Evolutionary conservation across 2,797 vertebrate species (phyloP).

Genomic region (Salarias fasciatus): DNA sequence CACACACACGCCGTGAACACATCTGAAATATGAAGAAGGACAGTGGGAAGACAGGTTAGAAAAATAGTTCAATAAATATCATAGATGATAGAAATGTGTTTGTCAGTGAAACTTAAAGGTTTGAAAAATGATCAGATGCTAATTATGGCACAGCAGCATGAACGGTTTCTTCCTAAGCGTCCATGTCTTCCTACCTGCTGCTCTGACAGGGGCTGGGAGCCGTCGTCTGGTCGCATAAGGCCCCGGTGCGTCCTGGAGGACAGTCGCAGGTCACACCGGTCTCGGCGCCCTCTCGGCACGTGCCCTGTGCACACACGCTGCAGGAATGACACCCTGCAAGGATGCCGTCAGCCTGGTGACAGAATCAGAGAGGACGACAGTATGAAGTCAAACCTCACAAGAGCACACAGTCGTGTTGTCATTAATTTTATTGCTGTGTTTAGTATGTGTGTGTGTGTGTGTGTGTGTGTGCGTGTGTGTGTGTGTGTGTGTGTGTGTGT

Average conservation of each 20-base stretch:
- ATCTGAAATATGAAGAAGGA: slow-evolving; percentile 77
- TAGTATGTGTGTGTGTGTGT: no score
- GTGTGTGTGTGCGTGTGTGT: no score
- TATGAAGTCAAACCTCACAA: no score
- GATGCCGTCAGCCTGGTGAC: slow-evolving; percentile 82
- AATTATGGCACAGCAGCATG: background rate
- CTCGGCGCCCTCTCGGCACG: slow-evolving; percentile 90
- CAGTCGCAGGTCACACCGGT: slow-evolving; percentile 93
- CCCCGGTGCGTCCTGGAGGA: slow-evolving; percentile 88
- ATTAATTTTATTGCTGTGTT: no score
- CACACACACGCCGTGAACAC: slow-evolving; percentile 88
- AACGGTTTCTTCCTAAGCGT: background rate
- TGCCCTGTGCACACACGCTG: slow-evolving; percentile 91
- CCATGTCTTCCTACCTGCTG: slow-evolving; percentile 83
- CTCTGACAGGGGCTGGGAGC: slow-evolving; percentile 84
- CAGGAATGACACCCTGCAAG: slow-evolving; percentile 94
- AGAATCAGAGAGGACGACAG: background rate
- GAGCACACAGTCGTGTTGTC: no score
- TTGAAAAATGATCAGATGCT: no score
- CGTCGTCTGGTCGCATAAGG: slow-evolving; percentile 89
- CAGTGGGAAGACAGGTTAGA: background rate
- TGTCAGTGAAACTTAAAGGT: no score
- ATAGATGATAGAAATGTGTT: no score
- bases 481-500: no score
- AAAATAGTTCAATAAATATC: no score